Conservation (phyloP, 2,888 invertebrate species). For the Nezara viridula region DNA sequence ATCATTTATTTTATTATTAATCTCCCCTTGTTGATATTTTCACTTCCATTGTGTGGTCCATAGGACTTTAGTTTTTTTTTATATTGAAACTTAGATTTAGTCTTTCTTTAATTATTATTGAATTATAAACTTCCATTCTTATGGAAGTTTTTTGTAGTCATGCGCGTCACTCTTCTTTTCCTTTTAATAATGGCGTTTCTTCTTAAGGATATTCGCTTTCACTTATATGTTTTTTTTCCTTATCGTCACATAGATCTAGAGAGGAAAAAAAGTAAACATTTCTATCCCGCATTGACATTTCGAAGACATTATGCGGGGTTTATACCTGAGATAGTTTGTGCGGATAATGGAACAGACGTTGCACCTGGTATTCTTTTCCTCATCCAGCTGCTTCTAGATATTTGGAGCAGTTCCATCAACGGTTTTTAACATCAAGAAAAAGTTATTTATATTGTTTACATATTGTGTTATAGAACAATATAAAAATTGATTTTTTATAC, state of each 20-base stretch:
- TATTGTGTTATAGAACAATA: no score
- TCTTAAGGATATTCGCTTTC: background rate
- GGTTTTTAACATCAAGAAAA: background rate
- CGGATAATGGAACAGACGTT: background rate
- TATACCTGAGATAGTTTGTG: background rate
- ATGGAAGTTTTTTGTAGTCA: no score
- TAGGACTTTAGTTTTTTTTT: no score
- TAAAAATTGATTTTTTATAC: no score
- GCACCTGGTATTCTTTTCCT: background rate
- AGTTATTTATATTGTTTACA: no score
- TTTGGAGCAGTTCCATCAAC: background rate
- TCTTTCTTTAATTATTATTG: no score
- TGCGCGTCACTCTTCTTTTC: no score
- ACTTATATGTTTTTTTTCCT: background rate
- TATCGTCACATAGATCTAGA: background rate
- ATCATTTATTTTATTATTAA: no score
- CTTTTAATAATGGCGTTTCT: background rate
- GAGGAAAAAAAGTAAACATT: background rate
- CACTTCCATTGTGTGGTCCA: no score
- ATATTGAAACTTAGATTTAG: no score
- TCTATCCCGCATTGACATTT: conserved; percentile 10
- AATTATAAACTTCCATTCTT: no score
- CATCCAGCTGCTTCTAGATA: background rate
- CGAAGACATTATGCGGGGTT: background rate
- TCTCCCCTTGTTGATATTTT: no score